These are phyloP conservation scores for Drosophila koepferae DNA, from an alignment of 2,888 invertebrate genomes.

Conservation along the genomic window DNA sequence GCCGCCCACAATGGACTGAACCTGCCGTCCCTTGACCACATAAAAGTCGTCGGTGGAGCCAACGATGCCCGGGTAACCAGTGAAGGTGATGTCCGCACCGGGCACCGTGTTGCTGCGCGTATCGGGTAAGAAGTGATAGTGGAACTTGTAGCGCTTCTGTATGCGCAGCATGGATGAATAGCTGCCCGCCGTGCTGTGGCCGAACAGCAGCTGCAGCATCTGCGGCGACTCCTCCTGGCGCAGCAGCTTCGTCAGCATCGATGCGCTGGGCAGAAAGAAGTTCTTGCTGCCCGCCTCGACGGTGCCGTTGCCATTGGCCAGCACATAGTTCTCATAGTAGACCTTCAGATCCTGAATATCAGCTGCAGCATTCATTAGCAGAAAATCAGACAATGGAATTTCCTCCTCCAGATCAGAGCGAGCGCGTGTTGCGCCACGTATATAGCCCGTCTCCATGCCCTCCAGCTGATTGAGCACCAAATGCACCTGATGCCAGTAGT, in stretches of 20 bases:
- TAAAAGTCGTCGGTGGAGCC: slow-evolving; percentile 95
- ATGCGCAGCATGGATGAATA: slow-evolving; percentile 93
- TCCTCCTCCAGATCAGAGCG: slow-evolving; percentile 87
- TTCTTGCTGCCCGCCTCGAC: slow-evolving; percentile 85
- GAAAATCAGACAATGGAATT: slow-evolving; percentile 88
- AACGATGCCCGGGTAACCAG: slow-evolving; percentile 93
- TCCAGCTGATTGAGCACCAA: slow-evolving; percentile 91
- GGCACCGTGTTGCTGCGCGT: slow-evolving; percentile 87
- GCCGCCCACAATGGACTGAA: slow-evolving; percentile 89
- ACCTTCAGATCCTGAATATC: slow-evolving; percentile 89
- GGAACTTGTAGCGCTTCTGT: slow-evolving; percentile 93
- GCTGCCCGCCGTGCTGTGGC: slow-evolving; percentile 93
- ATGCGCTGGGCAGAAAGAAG: slow-evolving; percentile 86
- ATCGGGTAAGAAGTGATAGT: slow-evolving; percentile 88
- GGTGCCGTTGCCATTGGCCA: slow-evolving; percentile 56
- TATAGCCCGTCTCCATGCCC: slow-evolving; percentile 92
- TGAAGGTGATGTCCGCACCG: slow-evolving; percentile 90
- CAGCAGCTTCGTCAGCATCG: slow-evolving; percentile 83
- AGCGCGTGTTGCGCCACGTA: slow-evolving; percentile 88
- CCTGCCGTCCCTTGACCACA: slow-evolving; percentile 87
- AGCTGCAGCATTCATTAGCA: slow-evolving; percentile 91
- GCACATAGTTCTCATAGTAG: slow-evolving; percentile 84
- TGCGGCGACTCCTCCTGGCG: slow-evolving; percentile 64
- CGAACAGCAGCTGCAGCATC: slow-evolving; percentile 88
- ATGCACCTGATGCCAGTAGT: slow-evolving; percentile 94